phyloP scores from a whole-genome alignment of 2,797 vertebrate genomes.

The Cynopterus sphinx region DNA sequence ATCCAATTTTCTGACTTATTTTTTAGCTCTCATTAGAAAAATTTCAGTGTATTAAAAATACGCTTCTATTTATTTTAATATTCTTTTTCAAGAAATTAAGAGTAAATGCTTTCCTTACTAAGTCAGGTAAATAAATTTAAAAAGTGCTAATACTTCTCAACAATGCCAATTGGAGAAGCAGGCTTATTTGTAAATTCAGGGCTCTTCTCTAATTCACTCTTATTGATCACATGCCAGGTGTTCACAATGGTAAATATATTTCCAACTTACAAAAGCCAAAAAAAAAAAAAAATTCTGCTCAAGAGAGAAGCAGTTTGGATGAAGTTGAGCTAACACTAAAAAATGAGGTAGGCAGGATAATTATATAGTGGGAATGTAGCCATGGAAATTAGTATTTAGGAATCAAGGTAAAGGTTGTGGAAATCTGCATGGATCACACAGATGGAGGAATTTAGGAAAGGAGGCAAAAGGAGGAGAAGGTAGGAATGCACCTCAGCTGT shows the following conservation, averaged over 20 bases:
- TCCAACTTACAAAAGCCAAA: constrained; percentile 82
- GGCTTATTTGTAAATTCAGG: background rate
- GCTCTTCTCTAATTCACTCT: constrained; percentile 48
- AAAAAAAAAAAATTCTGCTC: constrained; percentile 58
- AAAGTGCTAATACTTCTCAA: background rate
- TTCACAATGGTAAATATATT: constrained; percentile 88
- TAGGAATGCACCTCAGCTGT: constrained; percentile 87
- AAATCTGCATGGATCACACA: constrained; percentile 84
- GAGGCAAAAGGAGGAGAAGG: constrained; percentile 92
- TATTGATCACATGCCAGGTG: constrained; percentile 77
- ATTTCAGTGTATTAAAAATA: background rate
- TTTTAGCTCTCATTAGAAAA: constrained; percentile 26
- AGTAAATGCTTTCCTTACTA: background rate
- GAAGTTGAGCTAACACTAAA: constrained; percentile 70
- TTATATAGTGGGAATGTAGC: constrained; percentile 78
- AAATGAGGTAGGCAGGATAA: constrained; percentile 78
- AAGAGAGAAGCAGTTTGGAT: constrained; percentile 73
- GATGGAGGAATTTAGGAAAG: constrained; percentile 89
- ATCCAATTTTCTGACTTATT: background rate
- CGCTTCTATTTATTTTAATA: background rate
- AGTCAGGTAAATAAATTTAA: background rate
- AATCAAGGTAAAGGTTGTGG: constrained; percentile 79
- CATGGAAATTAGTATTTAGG: constrained; percentile 88
- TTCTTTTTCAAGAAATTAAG: background rate
- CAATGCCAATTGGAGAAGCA: background rate